phyloP scores from a whole-genome alignment of 2,113 vertebrate species.

The Orthochromis malagaraziensis region DNA sequence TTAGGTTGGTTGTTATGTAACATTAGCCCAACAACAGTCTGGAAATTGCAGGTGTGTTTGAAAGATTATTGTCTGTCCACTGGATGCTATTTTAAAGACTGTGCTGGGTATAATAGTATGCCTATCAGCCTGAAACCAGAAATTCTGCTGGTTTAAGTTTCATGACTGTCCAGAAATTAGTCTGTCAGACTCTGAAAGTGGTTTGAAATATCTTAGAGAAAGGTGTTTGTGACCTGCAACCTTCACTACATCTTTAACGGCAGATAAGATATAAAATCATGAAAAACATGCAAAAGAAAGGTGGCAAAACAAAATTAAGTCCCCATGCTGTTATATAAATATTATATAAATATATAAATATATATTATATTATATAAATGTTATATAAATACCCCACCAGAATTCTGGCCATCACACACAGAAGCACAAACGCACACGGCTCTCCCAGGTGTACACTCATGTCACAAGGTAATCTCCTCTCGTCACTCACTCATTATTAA shows the following conservation, averaged over 20 bases:
- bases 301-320: background rate
- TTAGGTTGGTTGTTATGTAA: slow-evolving; percentile 7
- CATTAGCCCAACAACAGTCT: background rate
- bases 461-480: slow-evolving; percentile 57
- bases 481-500: slow-evolving; percentile 64
- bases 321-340: background rate
- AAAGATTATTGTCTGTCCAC: background rate
- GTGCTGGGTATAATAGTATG: background rate
- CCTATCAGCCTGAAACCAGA: background rate
- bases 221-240: background rate
- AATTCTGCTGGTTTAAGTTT: background rate
- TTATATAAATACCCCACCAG: slow-evolving; percentile 4
- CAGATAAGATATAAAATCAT: background rate
- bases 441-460: background rate
- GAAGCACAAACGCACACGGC: background rate
- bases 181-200: background rate
- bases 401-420: background rate
- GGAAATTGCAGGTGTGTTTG: background rate
- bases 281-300: background rate
- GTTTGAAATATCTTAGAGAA: background rate
- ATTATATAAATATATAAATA: background rate
- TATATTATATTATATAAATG: background rate
- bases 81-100: background rate
- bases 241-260: background rate
- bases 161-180: background rate